A percentile compares a stretch with the other conserved stretches of the same genome.
Evolutionary conservation across 2,797 vertebrate species (phyloP).

Genomic region (Malacoraja senta): DNA sequence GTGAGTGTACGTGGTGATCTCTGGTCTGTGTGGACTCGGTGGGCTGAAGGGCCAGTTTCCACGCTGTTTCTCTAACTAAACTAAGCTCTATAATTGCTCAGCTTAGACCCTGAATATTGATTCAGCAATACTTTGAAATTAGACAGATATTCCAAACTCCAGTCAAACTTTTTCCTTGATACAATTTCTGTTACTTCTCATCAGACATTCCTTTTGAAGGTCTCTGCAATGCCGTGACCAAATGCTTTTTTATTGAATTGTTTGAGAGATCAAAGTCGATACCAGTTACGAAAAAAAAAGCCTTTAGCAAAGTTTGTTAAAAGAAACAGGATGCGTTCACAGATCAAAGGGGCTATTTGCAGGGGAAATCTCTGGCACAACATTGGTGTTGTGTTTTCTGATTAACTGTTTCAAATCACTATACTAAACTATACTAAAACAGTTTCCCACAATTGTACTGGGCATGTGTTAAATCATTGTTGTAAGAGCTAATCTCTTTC

Average conservation of each 20-base stretch:
- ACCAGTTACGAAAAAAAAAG: background rate
- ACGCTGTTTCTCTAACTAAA: too few species aligned
- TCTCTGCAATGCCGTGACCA: background rate
- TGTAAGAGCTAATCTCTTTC: background rate
- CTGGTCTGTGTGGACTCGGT: too few species aligned
- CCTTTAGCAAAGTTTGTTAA: background rate
- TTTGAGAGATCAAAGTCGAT: background rate
- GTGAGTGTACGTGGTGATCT: too few species aligned
- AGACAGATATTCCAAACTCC: background rate
- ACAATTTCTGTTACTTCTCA: background rate
- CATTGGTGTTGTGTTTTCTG: background rate
- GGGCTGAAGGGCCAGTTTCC: too few species aligned
- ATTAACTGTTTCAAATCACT: background rate
- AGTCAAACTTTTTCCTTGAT: background rate
- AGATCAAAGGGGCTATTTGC: background rate
- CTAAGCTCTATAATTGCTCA: too few species aligned
- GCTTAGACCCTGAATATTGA: too few species aligned
- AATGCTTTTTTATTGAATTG: background rate
- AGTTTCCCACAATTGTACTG: background rate
- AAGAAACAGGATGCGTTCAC: background rate
- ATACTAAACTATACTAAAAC: too few species aligned
- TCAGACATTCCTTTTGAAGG: background rate
- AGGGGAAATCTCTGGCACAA: background rate
- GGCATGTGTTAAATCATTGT: background rate
- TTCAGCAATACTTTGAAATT: background rate